Evolutionary conservation across 2,113 vertebrate species (phyloP).

Genomic region (Camelus dromedarius): DNA sequence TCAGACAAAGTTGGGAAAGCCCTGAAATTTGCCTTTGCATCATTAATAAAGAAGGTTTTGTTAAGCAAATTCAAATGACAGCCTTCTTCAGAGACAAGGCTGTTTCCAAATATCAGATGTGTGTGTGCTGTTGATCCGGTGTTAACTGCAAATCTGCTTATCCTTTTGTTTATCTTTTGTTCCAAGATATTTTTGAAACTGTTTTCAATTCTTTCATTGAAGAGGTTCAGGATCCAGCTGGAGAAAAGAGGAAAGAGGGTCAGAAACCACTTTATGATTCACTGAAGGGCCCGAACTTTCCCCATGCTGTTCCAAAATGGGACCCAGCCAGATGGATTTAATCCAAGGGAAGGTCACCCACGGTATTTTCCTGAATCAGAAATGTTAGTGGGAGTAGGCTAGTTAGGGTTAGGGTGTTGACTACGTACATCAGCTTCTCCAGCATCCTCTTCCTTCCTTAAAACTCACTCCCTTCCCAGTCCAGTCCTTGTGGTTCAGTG

Average conservation of each 20-base stretch:
- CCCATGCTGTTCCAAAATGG: neutral
- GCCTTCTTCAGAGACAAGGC: neutral
- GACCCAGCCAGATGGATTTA: neutral
- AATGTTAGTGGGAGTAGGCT: neutral
- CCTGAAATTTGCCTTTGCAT: neutral
- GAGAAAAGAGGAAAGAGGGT: neutral
- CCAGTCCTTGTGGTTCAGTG: neutral
- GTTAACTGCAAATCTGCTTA: neutral
- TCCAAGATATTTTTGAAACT: neutral
- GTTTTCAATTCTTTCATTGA: constrained; percentile 39
- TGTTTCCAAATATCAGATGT: neutral
- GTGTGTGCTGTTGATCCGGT: neutral
- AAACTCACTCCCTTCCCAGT: neutral
- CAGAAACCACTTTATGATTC: neutral
- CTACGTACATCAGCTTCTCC: neutral
- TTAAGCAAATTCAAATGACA: neutral
- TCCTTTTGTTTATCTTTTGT: constrained; percentile 54
- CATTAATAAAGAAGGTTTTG: neutral
- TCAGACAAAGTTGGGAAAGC: neutral
- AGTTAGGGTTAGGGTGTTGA: neutral
- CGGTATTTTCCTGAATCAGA: neutral
- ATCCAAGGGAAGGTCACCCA: neutral
- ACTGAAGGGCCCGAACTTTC: neutral
- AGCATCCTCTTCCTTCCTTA: neutral
- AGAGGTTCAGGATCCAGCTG: constrained; percentile 61